Conservation (phyloP, 2,797 vertebrate species). For the Myotis myotis region DNA sequence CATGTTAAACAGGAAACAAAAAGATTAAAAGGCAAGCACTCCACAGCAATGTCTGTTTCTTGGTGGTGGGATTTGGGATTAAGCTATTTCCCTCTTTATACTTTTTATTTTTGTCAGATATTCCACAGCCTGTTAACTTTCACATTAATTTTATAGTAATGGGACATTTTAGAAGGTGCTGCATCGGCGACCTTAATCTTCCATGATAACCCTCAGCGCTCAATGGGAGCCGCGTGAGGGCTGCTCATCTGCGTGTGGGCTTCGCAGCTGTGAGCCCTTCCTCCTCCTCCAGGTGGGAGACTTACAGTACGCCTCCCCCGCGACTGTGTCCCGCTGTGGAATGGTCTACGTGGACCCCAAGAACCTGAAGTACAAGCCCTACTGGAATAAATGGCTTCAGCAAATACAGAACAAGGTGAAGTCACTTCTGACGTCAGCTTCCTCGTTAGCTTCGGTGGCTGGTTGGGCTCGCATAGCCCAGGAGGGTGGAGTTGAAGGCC, state of each 20-base stretch:
- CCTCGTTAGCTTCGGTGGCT: too few relatives aligned
- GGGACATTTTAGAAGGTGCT: neutral
- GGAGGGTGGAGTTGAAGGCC: neutral
- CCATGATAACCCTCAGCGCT: neutral
- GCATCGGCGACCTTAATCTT: neutral
- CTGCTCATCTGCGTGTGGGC: neutral
- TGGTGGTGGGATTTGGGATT: neutral
- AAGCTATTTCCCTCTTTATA: neutral
- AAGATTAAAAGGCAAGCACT: neutral
- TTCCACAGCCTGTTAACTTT: neutral
- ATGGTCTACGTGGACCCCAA: constrained; percentile 99
- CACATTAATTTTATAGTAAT: neutral
- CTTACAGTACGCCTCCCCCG: constrained; percentile 96
- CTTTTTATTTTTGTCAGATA: neutral
- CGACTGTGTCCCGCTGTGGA: constrained; percentile 97
- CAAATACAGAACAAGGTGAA: constrained; percentile 87
- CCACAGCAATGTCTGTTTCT: neutral
- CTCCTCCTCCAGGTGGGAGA: constrained; percentile 91
- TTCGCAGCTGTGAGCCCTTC: neutral
- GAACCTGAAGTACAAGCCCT: constrained; percentile 93
- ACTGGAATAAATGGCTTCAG: constrained; percentile 94
- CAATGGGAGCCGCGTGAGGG: neutral
- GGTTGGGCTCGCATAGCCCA: neutral
- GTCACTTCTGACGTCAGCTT: neutral
- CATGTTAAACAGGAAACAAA: neutral